Evolutionary conservation across 1,140 invertebrate genomes (phyloP), one percentile per base, ranked within the genome.

Genomic region (Thrips palmi): DNA sequence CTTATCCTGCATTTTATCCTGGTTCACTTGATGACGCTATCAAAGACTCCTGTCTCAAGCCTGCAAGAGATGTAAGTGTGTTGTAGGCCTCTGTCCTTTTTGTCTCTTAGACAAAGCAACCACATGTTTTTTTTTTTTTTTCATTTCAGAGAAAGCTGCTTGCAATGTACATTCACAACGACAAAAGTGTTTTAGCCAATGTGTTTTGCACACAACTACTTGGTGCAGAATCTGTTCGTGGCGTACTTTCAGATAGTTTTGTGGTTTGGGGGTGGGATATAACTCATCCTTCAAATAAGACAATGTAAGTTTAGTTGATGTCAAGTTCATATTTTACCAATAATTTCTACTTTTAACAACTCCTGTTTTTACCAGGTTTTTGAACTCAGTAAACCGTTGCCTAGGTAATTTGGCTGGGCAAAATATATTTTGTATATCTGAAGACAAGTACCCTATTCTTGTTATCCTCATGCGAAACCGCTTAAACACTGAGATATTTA

Each of bases 241-340:
- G 86, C 56, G 79, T 79, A 43, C 67, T 96, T 21, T 73, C 75
- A 35, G 71, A 70, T 20, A 88, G 91, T 64, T 94, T 93, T 60
- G 60, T 94, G 17, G 70, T 88, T 0, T 96, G 85, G 73, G 88
- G 87, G 33, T 97, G 91, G 91, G 91, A 97, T 59, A 67, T 94
- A 42, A 91, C 88, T 1, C 70, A 73, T 45, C 75, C 83, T 47
- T 72, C 74, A 43, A 93, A 93, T 58, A 77, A 77, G 60, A 66
- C 69, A 47, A 74, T 74, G 83, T 86, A 54, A 56, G 57, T 54
- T n/a, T 43, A 34, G 27, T 39, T 37, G n/a, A 30, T 19, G 17
- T 14, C 28, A 17, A 12, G 30, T 20, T 33, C 17, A 21, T 35
- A 35, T 24, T 41, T 35, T 29, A 8, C 10, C 40, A 25, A 40